A percentile compares a stretch with the other conserved stretches of the same genome.
These are phyloP conservation scores for Phyto melanocephala DNA, from an alignment of 2,888 invertebrate genomes.

Conservation along the genomic window DNA sequence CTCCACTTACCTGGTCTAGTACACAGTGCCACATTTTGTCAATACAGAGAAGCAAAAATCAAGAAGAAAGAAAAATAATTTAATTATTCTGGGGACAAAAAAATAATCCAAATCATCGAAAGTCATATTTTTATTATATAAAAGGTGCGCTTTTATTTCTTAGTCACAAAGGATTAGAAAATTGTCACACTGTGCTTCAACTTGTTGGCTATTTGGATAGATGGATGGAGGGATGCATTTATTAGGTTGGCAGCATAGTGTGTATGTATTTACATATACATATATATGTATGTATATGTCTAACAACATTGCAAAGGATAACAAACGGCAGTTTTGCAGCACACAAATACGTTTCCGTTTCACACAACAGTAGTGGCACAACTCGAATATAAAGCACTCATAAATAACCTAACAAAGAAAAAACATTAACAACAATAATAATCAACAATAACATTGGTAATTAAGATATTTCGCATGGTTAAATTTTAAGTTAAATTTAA, in stretches of 20 bases:
- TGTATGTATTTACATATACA: background rate
- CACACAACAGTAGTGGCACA: background rate
- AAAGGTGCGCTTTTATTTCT: too few relatives aligned
- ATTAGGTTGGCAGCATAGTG: conserved; percentile 27
- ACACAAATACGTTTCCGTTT: background rate
- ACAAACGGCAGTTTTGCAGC: conserved; percentile 22
- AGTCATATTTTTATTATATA: too few relatives aligned
- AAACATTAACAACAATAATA: conserved; percentile 52
- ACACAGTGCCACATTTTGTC: too few relatives aligned
- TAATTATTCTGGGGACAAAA: too few relatives aligned
- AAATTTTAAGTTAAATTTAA: conserved; percentile 56
- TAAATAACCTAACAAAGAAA: background rate
- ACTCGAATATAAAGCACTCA: conserved; percentile 15
- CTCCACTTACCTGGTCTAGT: conserved; percentile 14
- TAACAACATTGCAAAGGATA: conserved; percentile 33
- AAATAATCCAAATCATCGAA: too few relatives aligned
- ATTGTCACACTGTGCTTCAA: too few relatives aligned
- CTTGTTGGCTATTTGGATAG: conserved; percentile 3
- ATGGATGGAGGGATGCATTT: conserved; percentile 14
- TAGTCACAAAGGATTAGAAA: too few relatives aligned
- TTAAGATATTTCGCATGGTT: conserved; percentile 63
- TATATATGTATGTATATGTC: background rate
- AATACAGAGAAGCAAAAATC: too few relatives aligned
- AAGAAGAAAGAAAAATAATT: too few relatives aligned
- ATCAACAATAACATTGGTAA: conserved; percentile 54